phyloP scores from a whole-genome alignment of 2,113 vertebrate genomes.

The Zosterops pallidus region DNA sequence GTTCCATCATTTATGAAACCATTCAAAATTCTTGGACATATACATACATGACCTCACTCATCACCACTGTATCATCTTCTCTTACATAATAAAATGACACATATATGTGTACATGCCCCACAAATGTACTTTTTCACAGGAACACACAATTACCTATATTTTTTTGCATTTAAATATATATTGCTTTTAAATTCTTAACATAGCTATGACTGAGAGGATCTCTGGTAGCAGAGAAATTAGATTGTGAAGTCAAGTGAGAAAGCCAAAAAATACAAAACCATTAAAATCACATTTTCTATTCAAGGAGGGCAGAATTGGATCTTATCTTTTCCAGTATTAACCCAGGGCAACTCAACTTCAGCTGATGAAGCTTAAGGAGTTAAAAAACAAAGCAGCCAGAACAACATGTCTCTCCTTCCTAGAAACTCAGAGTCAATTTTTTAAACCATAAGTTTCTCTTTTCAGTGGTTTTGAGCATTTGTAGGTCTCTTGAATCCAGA shows the following conservation, averaged over 20 bases:
- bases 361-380: background rate
- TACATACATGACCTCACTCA: background rate
- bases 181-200: constrained; percentile 74
- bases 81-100: background rate
- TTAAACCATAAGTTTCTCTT: background rate
- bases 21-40: constrained; percentile 47
- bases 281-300: constrained; percentile 67
- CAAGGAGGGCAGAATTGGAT: background rate
- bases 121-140: background rate
- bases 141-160: constrained; percentile 6
- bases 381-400: background rate
- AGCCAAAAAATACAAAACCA: constrained; percentile 65
- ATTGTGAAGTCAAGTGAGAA: constrained; percentile 76
- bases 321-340: constrained; percentile 36
- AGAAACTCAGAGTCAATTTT: background rate
- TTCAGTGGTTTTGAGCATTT: background rate
- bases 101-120: background rate
- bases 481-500: background rate
- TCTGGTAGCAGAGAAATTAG: constrained; percentile 71
- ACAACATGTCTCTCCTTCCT: background rate
- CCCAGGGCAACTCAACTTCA: constrained; percentile 7
- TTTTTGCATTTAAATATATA: constrained; percentile 75
- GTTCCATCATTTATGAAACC: constrained; percentile 13
- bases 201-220: constrained; percentile 55
- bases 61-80: background rate